Conservation (phyloP, 2,888 invertebrate species). For the Nudaria mundana region DNA sequence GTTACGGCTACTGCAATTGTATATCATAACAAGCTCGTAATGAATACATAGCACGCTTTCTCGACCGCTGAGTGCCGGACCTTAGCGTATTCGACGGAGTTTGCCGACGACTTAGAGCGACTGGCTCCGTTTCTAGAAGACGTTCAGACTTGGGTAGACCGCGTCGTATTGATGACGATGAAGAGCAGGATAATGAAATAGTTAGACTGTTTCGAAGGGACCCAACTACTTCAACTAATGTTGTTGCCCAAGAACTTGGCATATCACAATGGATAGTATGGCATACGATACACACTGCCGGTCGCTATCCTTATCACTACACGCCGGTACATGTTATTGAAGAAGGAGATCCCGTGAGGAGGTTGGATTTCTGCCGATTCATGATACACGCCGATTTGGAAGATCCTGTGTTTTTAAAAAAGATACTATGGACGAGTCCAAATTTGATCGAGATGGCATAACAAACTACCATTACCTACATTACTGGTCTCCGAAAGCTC, state of each 20-base stretch:
- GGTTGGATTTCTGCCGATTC: no score
- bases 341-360: background rate
- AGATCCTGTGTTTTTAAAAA: background rate
- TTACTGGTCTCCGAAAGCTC: no score
- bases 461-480: no score
- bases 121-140: conserved; percentile 21
- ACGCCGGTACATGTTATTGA: background rate
- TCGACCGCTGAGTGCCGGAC: conserved; percentile 27
- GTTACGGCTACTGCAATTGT: conserved; percentile 21
- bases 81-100: conserved; percentile 25
- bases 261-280: conserved; percentile 21
- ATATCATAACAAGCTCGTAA: conserved; percentile 20
- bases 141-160: conserved; percentile 23
- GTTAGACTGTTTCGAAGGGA: conserved; percentile 10
- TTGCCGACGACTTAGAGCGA: no score
- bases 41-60: conserved; percentile 26
- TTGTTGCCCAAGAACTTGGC: conserved; percentile 8
- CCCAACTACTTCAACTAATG: conserved; percentile 14
- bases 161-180: conserved; percentile 16
- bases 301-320: conserved; percentile 14
- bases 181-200: conserved; percentile 18
- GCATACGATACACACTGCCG: conserved; percentile 15
- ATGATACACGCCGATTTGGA: background rate
- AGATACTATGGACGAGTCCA: background rate
- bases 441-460: no score